Evolutionary conservation across 1,140 invertebrate species (phyloP), one percentile per base, ranked within the genome.

Genomic region (Ditylenchus dipsaci): DNA sequence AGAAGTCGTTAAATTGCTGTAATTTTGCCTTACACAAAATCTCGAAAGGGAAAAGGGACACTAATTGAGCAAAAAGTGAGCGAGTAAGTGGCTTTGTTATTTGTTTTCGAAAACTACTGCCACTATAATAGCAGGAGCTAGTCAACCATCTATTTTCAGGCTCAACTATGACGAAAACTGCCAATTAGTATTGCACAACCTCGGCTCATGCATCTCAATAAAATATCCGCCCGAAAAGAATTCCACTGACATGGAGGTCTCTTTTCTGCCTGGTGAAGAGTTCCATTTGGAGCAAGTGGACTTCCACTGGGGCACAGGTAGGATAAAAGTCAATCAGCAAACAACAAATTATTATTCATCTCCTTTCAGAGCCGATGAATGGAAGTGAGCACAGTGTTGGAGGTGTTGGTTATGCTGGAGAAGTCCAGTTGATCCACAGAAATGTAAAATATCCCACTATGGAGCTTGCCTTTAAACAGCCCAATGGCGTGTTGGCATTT

Each of bases 331-430:
- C 33, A 38, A 38, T 5, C 11, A 5, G 33, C 33, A 38, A 38
- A 38, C n/a, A n/a, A n/a, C n/a, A 38, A 38, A 11, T 38, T 38
- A 3, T 3, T 38, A 3, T 38, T 38, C 33, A 38, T 38, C 33
- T 38, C 1, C 21, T 23, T 74, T 68, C 23, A 73, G 80, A 82
- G 47, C 79, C 79, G 19, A 82, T 82, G 80, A 83, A 82, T 49
- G 80, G 80, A n/a, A 68, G 63, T n/a, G 73, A 83, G 43, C 81
- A 82, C 62, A 77, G 74, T 1, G 72, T 82, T 47, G 81, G 79
- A 9, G 79, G 78, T 0, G 79, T 82, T 43, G 80, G 80, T 8
- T 82, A 82, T 68, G 81, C 81, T 9, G 80, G 79, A 21, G 63
- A 65, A 19, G 67, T 75, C 15, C 78, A 81, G 49, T 73, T 80